Evolutionary conservation across 2,888 invertebrate genomes (phyloP), one percentile per base, ranked within the genome.

Genomic region (Cantharis lateralis): DNA sequence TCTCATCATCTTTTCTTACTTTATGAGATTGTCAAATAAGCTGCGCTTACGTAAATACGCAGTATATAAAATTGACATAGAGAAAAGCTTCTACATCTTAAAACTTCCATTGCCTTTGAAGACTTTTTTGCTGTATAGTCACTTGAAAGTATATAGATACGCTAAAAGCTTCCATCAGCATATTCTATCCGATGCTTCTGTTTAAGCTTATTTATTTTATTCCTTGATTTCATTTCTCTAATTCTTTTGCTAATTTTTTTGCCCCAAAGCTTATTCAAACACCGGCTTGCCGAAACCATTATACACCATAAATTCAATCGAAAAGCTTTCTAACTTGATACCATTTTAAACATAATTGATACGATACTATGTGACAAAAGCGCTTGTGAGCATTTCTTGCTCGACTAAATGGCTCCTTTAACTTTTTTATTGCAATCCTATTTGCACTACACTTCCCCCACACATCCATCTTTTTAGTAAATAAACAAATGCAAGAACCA

Each of bases 1-100:
- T 48, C 48, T 48, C 48, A 48, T 48, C 48, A 48, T 48, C 48
- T 48, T 48, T 48, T 48, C 48, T n/a, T 9, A 48, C 70, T 63
- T 66, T 69, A 72, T 70, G 73, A 76, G 72, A 70, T 76, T 76
- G 76, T 73, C 66, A 70, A 76, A 76, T 76, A 76, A 76, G 72
- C 72, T 62, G 70, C 70, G 73, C 73, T 66, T 66, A 24, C 18
- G 11, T 15, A 20, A 20, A 66, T 66, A 66, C 64, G 16, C 24
- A 66, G 70, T 64, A 73, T 73, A 72, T 70, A 72, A 73, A 76
- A 76, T 72, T 72, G 72, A 73, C 76, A 72, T 76, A 64, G 26
- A 70, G 73, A 76, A 73, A 69, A 64, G 61, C 68, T 69, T 63
- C 70, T 63, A 64, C 64, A 72, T 70, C 26, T 73, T 64, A n/a